These are phyloP conservation scores for Mimas tiliae DNA, from an alignment of 2,888 invertebrate genomes.

Conservation along the genomic window DNA sequence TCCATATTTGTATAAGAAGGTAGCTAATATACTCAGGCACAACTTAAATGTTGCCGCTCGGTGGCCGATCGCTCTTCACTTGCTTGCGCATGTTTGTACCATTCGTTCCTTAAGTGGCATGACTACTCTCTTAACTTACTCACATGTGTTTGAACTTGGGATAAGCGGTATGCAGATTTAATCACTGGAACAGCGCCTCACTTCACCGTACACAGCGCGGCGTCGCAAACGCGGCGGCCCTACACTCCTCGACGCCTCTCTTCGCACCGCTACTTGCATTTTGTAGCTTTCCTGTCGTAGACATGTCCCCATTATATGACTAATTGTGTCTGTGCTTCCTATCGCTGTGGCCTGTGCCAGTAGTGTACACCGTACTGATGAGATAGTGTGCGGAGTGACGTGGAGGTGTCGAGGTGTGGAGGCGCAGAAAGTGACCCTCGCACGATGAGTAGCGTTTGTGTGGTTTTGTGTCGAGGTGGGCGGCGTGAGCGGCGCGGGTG, in stretches of 20 bases:
- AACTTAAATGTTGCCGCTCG: slow-evolving; percentile 69
- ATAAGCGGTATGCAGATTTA: slow-evolving; percentile 72
- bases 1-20: slow-evolving; percentile 37
- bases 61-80: slow-evolving; percentile 78
- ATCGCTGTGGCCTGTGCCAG: slow-evolving; percentile 27
- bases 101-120: slow-evolving; percentile 77
- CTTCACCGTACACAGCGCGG: slow-evolving; percentile 70
- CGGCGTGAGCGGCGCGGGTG: slow-evolving; percentile 84
- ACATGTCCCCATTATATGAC: slow-evolving; percentile 25
- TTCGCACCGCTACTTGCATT: slow-evolving; percentile 62
- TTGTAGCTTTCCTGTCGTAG: slow-evolving; percentile 45
- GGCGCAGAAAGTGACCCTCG: slow-evolving; percentile 56
- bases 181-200: slow-evolving; percentile 67
- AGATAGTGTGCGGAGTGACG: slow-evolving; percentile 57
- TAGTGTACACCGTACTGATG: slow-evolving; percentile 25
- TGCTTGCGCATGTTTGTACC: slow-evolving; percentile 80
- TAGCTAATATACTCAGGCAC: slow-evolving; percentile 55
- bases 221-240: slow-evolving; percentile 72
- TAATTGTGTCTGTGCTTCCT: slow-evolving; percentile 36
- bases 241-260: slow-evolving; percentile 66
- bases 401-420: slow-evolving; percentile 56
- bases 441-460: slow-evolving; percentile 84
- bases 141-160: slow-evolving; percentile 73
- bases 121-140: slow-evolving; percentile 73
- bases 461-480: slow-evolving; percentile 86